These are phyloP conservation scores for Hassar affinis DNA, from an alignment of 2,113 vertebrate species.

Conservation along the genomic window DNA sequence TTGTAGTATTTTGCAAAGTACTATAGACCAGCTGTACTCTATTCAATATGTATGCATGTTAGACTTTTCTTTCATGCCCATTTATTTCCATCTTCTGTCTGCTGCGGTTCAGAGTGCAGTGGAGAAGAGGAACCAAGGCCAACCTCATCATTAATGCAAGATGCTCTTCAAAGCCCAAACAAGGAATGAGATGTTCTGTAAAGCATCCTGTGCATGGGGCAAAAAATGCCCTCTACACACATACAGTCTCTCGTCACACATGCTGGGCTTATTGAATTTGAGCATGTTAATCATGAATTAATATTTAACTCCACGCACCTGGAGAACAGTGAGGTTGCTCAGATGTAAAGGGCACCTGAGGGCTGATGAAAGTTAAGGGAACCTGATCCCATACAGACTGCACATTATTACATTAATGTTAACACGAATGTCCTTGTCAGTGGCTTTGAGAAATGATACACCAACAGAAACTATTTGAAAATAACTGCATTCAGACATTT, in stretches of 20 bases:
- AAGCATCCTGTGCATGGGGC: constrained; percentile 67
- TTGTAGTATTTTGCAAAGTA: neutral
- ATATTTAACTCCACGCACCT: constrained; percentile 76
- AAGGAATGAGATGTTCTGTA: constrained; percentile 63
- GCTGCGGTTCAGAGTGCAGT: constrained; percentile 51
- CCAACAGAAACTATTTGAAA: neutral
- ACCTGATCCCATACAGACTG: constrained; percentile 60
- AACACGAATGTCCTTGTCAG: constrained; percentile 41
- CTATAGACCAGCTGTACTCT: constrained; percentile 20
- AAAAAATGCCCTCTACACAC: constrained; percentile 54
- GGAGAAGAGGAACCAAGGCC: constrained; percentile 60
- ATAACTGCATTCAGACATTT: neutral
- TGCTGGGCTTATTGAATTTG: constrained; percentile 70
- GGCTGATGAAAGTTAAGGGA: constrained; percentile 69
- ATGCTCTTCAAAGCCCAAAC: constrained; percentile 62
- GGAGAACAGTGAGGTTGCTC: constrained; percentile 57
- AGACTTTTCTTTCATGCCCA: constrained; percentile 18
- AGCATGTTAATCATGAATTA: constrained; percentile 72
- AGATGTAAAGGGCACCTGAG: constrained; percentile 53
- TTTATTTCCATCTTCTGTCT: constrained; percentile 11
- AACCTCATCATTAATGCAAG: constrained; percentile 77
- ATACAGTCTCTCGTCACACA: constrained; percentile 50
- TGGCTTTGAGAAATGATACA: constrained; percentile 24
- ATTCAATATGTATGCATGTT: constrained; percentile 34
- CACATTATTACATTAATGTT: constrained; percentile 59